Evolutionary conservation across 2,797 vertebrate species (phyloP), one percentile per base, ranked within the genome.

Genomic region (Numenius phaeopus): DNA sequence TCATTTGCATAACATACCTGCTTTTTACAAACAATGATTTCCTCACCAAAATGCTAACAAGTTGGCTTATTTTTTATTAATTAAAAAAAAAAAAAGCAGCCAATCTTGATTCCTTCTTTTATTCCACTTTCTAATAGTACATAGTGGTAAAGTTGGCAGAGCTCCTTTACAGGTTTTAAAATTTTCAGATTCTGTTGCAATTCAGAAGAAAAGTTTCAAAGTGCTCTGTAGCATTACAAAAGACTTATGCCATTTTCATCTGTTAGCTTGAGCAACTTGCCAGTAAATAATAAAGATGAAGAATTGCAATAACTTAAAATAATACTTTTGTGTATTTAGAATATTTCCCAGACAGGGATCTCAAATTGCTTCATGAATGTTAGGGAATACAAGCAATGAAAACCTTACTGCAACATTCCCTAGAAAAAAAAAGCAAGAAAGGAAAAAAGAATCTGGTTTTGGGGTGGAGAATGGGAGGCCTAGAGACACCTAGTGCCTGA

Each of bases 1-100:
- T 67, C 26, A 95, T 96, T 97, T 96, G 75, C 95, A 97, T 96
- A 97, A 94, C 69, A 87, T 93, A 97, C 93, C 95, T 97, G 81
- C 52, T 89, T 97, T 80, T 67, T 64, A 57, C 37, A 88, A 83
- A 94, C 83, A 89, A 86, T 16, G 3, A 87, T 52, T 95, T 80
- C 47, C 58, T 90, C 26, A 93, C 64, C n/a, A 93, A 94, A 93
- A 96, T 77, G 71, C 46, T 90, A 89, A 71, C 46, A 83, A 87
- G 61, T 77, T 93, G 71, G 65, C 37, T 93, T 81, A 70, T 23
- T 78, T 78, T 70, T 70, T 54, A 92, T 88, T 90, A 88, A 90
- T 83, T 71, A 24, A 65, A 69, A 57, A 71, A 65, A 32, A 67
- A 62, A 50, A 57, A 65, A 49, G 5, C 32, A 75, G 50, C 22